phyloP scores from a whole-genome alignment of 2,888 invertebrate genomes.

The Latrodectus hesperus region DNA sequence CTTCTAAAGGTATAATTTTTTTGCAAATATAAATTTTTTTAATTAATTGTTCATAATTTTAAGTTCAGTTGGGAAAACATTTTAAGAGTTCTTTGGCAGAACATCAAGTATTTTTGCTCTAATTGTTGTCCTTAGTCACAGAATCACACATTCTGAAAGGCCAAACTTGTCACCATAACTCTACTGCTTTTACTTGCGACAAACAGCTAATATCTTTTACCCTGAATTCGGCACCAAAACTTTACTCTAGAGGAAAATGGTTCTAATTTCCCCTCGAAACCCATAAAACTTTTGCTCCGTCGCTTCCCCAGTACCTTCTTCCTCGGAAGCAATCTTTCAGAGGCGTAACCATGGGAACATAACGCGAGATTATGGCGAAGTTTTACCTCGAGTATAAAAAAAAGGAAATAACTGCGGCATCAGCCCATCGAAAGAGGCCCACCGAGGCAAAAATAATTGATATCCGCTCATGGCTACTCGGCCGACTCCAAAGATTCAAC shows the following conservation, averaged over 20 bases:
- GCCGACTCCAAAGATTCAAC: background rate
- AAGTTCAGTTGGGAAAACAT: too few species aligned
- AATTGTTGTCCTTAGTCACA: too few species aligned
- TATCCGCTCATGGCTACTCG: constrained; percentile 21
- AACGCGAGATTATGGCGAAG: constrained; percentile 36
- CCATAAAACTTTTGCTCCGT: constrained; percentile 51
- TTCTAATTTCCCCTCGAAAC: constrained; percentile 48
- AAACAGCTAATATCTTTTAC: background rate
- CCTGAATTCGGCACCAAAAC: background rate
- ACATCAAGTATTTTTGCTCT: too few species aligned
- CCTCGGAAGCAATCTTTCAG: constrained; percentile 20
- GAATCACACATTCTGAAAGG: too few species aligned
- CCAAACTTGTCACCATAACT: background rate
- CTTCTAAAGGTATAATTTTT: too few species aligned
- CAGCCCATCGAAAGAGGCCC: constrained; percentile 1
- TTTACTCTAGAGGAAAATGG: constrained; percentile 25
- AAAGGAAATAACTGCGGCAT: constrained; percentile 12
- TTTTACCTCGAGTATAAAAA: background rate
- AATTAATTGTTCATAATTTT: too few species aligned
- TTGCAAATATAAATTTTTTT: too few species aligned
- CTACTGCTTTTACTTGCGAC: background rate
- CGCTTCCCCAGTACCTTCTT: constrained; percentile 18
- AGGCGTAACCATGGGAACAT: constrained; percentile 44
- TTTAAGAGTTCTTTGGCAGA: too few species aligned
- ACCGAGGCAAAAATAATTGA: constrained; percentile 50